Percentiles rank a stretch among this genome's conserved stretches.
Conservation (phyloP, 2,113 vertebrate species). For the Hippocampus zosterae region DNA sequence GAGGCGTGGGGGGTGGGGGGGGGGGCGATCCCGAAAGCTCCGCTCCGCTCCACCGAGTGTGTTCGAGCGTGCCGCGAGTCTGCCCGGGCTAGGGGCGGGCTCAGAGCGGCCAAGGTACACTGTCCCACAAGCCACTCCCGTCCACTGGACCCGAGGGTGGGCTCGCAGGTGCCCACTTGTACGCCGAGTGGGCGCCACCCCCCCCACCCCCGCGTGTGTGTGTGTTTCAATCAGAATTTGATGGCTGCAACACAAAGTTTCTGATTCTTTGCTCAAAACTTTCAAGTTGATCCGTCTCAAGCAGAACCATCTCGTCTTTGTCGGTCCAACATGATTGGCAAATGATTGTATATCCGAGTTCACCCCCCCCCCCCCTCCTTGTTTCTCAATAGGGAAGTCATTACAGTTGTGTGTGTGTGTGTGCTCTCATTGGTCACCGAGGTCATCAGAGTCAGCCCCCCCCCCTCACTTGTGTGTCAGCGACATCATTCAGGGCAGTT, state of each 20-base stretch:
- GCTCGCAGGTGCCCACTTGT: not conserved
- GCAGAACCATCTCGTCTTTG: no score
- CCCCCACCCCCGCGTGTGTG: no score
- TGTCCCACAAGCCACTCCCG: constrained; percentile 53
- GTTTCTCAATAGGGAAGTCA: constrained; percentile 47
- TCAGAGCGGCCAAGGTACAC: constrained; percentile 56
- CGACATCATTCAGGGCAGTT: constrained; percentile 53
- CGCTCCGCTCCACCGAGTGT: constrained; percentile 59
- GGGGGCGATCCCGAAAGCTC: constrained; percentile 55
- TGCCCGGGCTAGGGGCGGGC: constrained; percentile 62
- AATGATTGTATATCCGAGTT: no score
- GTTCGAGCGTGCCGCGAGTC: constrained; percentile 27
- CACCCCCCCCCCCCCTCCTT: not conserved
- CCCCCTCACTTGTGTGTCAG: constrained; percentile 52
- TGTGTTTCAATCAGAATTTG: not conserved
- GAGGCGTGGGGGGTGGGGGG: constrained; percentile 45
- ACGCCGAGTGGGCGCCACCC: no score
- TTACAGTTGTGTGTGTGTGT: constrained; percentile 31
- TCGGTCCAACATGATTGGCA: no score
- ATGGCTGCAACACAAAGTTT: no score
- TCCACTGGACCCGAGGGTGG: constrained; percentile 24
- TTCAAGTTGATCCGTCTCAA: no score
- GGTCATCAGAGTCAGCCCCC: constrained; percentile 57
- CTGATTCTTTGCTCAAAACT: no score
- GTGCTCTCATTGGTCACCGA: constrained; percentile 51